Evolutionary conservation across 2,797 vertebrate genomes (phyloP).

Genomic region (Mus caroli): DNA sequence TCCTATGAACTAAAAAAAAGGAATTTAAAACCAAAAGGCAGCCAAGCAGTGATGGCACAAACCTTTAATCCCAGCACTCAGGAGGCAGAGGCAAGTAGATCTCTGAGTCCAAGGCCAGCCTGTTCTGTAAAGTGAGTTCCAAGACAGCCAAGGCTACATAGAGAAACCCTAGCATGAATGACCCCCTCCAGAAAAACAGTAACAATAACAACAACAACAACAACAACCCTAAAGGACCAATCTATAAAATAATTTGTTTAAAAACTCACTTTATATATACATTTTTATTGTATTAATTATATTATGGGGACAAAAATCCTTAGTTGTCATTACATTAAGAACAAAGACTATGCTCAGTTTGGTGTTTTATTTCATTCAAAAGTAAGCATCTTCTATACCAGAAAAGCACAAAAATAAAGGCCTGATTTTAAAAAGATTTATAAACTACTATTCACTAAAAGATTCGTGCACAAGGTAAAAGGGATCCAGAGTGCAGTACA

Average conservation of each 20-base stretch:
- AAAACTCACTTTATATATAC: conserved; percentile 63
- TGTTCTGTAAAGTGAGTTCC: neutral
- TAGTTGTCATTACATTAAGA: conserved; percentile 57
- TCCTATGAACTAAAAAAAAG: conserved; percentile 43
- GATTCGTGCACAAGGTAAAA: conserved; percentile 15
- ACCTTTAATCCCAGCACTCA: neutral
- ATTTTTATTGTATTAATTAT: conserved; percentile 16
- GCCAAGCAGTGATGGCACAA: neutral
- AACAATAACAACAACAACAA: too few species aligned
- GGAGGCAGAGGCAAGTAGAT: neutral
- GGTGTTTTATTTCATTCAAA: conserved; percentile 77
- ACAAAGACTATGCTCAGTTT: conserved; percentile 79
- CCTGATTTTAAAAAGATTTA: conserved; percentile 79
- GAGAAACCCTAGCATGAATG: neutral
- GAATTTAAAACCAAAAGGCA: neutral
- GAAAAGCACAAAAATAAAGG: conserved; percentile 85
- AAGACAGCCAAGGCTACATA: neutral
- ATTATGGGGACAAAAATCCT: conserved; percentile 44
- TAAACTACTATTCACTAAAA: conserved; percentile 80
- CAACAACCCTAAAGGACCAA: neutral
- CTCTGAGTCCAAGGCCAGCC: neutral
- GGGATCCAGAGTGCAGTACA: neutral
- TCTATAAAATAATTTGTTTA: conserved; percentile 32
- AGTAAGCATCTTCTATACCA: conserved; percentile 84
- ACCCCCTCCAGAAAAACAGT: neutral